Percentiles rank a stretch among this genome's conserved stretches.
Conservation (phyloP, 2,113 vertebrate species). For the Mustelus asterias region DNA sequence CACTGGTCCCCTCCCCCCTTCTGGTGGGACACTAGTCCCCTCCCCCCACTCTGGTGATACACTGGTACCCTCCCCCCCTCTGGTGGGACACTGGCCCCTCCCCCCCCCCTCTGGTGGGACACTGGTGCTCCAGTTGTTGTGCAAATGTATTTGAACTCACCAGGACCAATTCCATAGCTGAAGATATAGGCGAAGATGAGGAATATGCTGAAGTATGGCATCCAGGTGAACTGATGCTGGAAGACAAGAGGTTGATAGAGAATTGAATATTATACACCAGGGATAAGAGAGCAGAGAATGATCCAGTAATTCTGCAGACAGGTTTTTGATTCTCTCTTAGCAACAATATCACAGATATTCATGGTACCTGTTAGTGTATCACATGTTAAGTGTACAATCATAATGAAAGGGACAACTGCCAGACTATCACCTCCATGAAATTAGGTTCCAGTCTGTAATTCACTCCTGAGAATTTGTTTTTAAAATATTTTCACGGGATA, state of each 20-base stretch:
- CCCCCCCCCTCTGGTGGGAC: too few relatives aligned
- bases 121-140: background rate
- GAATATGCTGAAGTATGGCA: conserved; percentile 67
- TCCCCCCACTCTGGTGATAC: too few relatives aligned
- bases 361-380: background rate
- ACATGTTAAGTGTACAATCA: background rate
- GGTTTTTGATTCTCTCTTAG: background rate
- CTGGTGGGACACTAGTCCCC: background rate
- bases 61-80: background rate
- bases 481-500: too few relatives aligned
- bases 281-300: background rate
- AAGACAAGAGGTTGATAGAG: conserved; percentile 1
- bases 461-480: background rate
- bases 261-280: background rate
- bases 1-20: too few relatives aligned
- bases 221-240: conserved; percentile 57
- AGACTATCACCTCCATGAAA: background rate
- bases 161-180: conserved; percentile 62
- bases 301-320: conserved; percentile 27
- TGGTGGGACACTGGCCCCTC: background rate
- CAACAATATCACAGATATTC: background rate
- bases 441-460: background rate
- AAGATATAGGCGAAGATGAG: conserved; percentile 66
- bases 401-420: background rate
- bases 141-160: conserved; percentile 46